Conservation (phyloP, 2,888 invertebrate species). For the Priocnemis perturbator region DNA sequence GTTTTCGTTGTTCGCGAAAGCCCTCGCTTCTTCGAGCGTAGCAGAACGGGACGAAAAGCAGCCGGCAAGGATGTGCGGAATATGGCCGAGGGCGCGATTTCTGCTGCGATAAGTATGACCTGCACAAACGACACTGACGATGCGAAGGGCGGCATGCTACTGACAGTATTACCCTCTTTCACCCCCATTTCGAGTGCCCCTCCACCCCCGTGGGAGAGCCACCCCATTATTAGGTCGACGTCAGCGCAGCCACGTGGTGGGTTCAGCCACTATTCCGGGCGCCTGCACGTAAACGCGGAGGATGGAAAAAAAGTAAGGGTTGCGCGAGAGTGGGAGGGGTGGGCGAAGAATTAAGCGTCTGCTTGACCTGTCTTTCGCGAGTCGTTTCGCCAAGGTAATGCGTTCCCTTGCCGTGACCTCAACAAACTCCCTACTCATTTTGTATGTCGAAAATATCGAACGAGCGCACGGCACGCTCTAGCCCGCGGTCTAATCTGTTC, state of each 20-base stretch:
- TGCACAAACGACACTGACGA: constrained; percentile 50
- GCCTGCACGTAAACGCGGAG: constrained; percentile 1
- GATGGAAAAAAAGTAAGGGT: no score
- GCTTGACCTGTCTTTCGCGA: constrained; percentile 11
- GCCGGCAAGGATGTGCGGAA: neutral
- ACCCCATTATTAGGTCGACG: constrained; percentile 63
- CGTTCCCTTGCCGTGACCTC: neutral
- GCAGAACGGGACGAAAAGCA: neutral
- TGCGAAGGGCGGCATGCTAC: constrained; percentile 69
- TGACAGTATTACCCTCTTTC: constrained; percentile 58
- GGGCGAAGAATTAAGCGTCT: neutral
- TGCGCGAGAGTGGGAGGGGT: neutral
- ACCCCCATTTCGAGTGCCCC: constrained; percentile 19
- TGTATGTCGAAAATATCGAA: no score
- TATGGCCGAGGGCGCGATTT: constrained; percentile 26
- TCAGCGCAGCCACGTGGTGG: constrained; percentile 70
- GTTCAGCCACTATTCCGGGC: constrained; percentile 56
- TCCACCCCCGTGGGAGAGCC: constrained; percentile 17
- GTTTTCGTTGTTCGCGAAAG: no score
- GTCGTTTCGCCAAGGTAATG: constrained; percentile 11
- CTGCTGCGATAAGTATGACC: neutral
- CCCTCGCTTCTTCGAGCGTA: no score
- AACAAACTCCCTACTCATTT: no score
- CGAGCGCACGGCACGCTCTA: no score
- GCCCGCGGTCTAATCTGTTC: no score